A percentile compares a stretch with the other conserved stretches of the same genome.
phyloP scores from a whole-genome alignment of 2,888 invertebrate genomes.

The Pyrocoelia pectoralis region DNA sequence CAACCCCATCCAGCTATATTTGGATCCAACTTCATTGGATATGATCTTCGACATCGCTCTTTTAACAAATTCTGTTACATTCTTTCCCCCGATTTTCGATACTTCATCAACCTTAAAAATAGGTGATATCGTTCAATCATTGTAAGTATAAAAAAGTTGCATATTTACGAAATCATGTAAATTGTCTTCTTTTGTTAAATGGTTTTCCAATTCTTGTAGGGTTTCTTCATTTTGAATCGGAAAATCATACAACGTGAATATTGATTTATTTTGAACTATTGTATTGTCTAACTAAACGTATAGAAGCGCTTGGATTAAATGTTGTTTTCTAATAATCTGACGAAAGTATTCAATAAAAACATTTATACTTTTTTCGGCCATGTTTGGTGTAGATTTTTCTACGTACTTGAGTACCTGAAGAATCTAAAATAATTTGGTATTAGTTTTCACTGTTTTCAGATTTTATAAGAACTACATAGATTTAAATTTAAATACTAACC shows the following conservation, averaged over 20 bases:
- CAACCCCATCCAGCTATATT: neutral
- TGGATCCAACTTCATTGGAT: neutral
- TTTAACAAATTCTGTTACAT: neutral
- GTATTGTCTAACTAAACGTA: neutral
- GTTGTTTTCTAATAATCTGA: neutral
- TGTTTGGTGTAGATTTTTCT: too few relatives aligned
- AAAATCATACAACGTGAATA: conserved; percentile 3
- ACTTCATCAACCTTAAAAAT: neutral
- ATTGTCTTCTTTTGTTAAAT: neutral
- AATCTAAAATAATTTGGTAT: too few relatives aligned
- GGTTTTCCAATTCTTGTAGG: neutral
- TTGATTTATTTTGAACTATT: neutral
- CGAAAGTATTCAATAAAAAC: conserved; percentile 1
- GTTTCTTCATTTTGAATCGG: neutral
- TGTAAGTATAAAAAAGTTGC: neutral
- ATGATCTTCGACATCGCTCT: neutral
- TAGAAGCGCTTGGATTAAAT: neutral
- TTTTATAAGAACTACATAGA: neutral
- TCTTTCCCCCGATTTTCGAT: neutral
- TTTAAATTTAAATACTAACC: neutral
- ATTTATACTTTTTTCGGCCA: too few relatives aligned
- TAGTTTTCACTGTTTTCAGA: too few relatives aligned
- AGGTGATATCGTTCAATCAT: neutral
- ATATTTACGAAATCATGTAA: neutral
- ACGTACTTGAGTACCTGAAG: too few relatives aligned